Percentiles rank a stretch among this genome's conserved stretches.
phyloP scores from a whole-genome alignment of 1,140 invertebrate species.

The Lepidurus apus region DNA sequence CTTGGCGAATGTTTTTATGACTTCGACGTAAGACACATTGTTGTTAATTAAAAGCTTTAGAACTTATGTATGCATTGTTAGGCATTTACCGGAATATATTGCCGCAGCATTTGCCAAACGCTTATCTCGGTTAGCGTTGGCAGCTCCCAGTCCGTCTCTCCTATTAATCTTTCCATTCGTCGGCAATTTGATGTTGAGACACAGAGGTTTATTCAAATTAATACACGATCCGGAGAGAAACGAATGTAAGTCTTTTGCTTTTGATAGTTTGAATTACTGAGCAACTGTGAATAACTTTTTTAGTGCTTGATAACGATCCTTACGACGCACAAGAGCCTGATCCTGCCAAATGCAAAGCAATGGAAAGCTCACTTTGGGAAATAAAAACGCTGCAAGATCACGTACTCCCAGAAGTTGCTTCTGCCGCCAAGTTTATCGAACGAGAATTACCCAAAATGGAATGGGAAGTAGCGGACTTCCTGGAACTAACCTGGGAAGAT shows the following conservation, averaged over 20 bases:
- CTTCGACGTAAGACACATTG: conserved; percentile 69
- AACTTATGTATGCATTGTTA: conserved; percentile 45
- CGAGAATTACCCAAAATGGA: conserved; percentile 60
- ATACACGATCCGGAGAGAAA: conserved; percentile 51
- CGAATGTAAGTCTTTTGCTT: conserved; percentile 29
- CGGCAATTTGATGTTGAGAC: conserved; percentile 77
- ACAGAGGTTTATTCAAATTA: conserved; percentile 73
- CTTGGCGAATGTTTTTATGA: conserved; percentile 81
- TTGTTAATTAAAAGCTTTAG: conserved; percentile 22
- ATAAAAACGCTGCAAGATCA: conserved; percentile 68
- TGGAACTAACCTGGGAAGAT: conserved; percentile 56
- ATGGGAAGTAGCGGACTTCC: conserved; percentile 56
- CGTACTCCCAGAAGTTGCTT: conserved; percentile 62
- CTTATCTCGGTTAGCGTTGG: conserved; percentile 70
- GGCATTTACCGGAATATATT: conserved; percentile 82
- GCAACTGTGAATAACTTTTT: conserved; percentile 30
- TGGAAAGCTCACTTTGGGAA: conserved; percentile 89
- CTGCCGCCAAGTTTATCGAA: conserved; percentile 62
- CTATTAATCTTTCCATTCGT: conserved; percentile 75
- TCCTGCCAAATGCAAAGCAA: conserved; percentile 67
- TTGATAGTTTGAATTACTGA: conserved; percentile 6
- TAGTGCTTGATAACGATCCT: conserved; percentile 62
- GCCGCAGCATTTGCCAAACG: conserved; percentile 92
- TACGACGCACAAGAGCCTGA: conserved; percentile 73
- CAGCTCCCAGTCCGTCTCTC: conserved; percentile 73